Base-by-base conservation (phyloP, 2,797 vertebrate species). In the Australoheros facetus region DNA sequence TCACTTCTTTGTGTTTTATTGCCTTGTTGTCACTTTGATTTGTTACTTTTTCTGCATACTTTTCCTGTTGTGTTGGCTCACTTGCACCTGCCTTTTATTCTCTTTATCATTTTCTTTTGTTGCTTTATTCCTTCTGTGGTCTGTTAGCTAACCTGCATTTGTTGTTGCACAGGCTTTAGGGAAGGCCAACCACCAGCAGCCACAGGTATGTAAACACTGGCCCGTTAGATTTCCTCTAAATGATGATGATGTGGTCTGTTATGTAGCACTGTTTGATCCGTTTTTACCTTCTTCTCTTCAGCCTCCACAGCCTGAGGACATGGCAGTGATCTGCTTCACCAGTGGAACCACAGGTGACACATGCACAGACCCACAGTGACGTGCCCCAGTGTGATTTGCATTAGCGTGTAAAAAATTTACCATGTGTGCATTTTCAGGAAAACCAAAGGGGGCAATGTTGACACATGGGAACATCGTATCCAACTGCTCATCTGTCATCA, bases 381-480 rank as follows among this genome's bases (percentile, higher is more conserved):
- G 3, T 30, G 62, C 16, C 17, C 62, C 62, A n/a, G 23, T 66
- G 16, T 30, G 42, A 69, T 30, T 51, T 69, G 64, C 2, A 19
- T 30, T 19, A 13, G 23, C 26, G 7, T 51, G 16, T 69, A 51
- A 69, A 69, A n/a, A n/a, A 69, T 51, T 69, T 48, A 26, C 5
- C 26, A 7, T 30, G 26, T 62, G 2, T 85, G 14, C 19, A 0
- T 34, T 75, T 88, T 70, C 56, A 99, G 97, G 97, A 76, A 96
- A 95, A 89, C 98, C 98, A 58, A 98, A 98, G 93, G 98, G 98
- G 82, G 98, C 96, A 0, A 97, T 98, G 96, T 89, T 99, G 89
- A 98, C 97, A 12, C 97, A 99, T 21, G 92, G 94, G 60, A 99
- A 98, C 16, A 95, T 99, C 80, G 97, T 98, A 56, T 96, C 96